Conservation (phyloP, 92 coral and sea anemone genomes). For the Phenganax subtilis region DNA sequence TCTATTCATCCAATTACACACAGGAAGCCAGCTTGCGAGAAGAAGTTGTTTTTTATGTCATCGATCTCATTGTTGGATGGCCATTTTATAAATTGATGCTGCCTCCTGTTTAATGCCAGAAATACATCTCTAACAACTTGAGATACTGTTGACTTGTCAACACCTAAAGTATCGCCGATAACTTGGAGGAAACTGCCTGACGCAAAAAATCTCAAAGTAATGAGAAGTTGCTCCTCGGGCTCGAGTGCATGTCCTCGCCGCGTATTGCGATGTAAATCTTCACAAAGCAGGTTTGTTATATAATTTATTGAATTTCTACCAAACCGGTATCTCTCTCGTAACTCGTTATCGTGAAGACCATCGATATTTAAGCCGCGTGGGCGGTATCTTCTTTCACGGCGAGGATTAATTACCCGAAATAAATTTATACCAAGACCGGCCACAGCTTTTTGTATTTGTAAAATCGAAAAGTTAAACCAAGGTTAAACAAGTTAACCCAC, state of each 20-base stretch:
- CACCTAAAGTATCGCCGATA: background rate
- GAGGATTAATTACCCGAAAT: too few relatives aligned
- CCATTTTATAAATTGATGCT: background rate
- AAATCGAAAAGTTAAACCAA: too few relatives aligned
- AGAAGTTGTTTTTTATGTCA: background rate
- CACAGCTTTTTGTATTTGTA: too few relatives aligned
- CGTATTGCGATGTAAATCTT: background rate
- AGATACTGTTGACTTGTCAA: constrained; percentile 1
- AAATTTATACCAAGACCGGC: too few relatives aligned
- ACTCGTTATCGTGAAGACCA: too few relatives aligned
- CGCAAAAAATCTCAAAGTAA: background rate
- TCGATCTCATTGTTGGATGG: background rate
- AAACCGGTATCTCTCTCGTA: too few relatives aligned
- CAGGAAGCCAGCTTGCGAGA: background rate
- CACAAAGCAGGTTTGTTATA: background rate
- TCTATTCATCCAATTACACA: background rate
- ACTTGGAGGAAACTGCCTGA: background rate
- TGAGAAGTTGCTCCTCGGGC: background rate
- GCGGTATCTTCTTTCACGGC: too few relatives aligned
- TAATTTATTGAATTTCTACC: too few relatives aligned
- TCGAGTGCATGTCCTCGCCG: background rate
- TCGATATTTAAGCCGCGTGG: too few relatives aligned
- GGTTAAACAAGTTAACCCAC: too few relatives aligned
- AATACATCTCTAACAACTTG: background rate
- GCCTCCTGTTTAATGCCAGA: background rate